Percentiles rank a stretch among this genome's conserved stretches.
phyloP scores from a whole-genome alignment of 2,113 vertebrate species.

The Mugil cephalus region DNA sequence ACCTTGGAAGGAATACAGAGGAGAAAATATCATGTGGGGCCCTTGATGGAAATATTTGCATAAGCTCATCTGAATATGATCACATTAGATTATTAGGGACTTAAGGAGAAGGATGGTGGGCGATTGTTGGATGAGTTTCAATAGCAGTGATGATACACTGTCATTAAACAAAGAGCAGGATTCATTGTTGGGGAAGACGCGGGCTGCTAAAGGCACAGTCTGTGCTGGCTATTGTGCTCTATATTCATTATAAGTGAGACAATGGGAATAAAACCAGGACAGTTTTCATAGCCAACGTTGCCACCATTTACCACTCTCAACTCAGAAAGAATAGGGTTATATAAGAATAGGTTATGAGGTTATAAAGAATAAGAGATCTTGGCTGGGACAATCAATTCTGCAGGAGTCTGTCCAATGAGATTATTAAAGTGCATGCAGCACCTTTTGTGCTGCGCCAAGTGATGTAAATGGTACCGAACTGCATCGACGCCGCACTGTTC shows the following conservation, averaged over 20 bases:
- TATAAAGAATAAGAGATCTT: constrained; percentile 40
- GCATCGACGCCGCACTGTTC: constrained; percentile 3
- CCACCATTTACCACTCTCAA: constrained; percentile 43
- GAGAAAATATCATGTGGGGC: constrained; percentile 34
- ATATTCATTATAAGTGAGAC: constrained; percentile 44
- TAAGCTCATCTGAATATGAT: constrained; percentile 46
- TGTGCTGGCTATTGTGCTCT: constrained; percentile 33
- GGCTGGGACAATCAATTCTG: constrained; percentile 20
- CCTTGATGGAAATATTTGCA: constrained; percentile 54
- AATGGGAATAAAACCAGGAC: constrained; percentile 44
- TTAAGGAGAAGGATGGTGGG: constrained; percentile 7
- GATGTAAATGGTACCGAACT: constrained; percentile 27
- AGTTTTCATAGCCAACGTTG: constrained; percentile 32
- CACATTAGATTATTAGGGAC: constrained; percentile 25
- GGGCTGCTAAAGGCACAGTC: constrained; percentile 30
- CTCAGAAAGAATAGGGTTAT: constrained; percentile 28
- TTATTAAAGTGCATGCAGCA: background rate
- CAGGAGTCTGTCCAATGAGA: constrained; percentile 26
- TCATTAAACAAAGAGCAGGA: constrained; percentile 43
- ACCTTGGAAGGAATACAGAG: constrained; percentile 26
- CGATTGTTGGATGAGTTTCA: constrained; percentile 1
- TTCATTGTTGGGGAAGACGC: constrained; percentile 42
- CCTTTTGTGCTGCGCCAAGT: constrained; percentile 12
- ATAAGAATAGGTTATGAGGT: too few species aligned
- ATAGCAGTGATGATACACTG: constrained; percentile 25